Evolutionary conservation across 1,140 invertebrate species (phyloP).

Genomic region (Drosophila tsacasi): DNA sequence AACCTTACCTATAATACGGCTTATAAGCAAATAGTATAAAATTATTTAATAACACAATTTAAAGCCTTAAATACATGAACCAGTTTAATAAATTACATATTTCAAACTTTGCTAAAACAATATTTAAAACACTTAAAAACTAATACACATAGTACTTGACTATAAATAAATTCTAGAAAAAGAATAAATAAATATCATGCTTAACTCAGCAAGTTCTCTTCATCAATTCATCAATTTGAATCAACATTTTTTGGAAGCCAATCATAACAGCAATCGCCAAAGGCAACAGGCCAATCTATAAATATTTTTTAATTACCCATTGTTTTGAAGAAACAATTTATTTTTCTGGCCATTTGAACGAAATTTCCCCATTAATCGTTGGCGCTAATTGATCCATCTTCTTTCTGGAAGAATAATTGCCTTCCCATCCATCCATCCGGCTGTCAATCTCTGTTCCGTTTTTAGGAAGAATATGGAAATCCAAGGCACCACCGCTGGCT

Average conservation of each 20-base stretch:
- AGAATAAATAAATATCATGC: slow-evolving; percentile 1
- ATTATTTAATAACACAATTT: no score
- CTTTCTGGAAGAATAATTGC: slow-evolving; percentile 16
- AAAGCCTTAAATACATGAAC: neutral
- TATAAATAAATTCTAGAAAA: slow-evolving; percentile 3
- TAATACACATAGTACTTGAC: neutral
- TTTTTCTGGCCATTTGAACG: neutral
- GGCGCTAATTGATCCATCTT: slow-evolving; percentile 29
- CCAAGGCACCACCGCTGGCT: neutral
- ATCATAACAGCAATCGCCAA: slow-evolving; percentile 13
- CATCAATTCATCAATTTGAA: slow-evolving; percentile 9
- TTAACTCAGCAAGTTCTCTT: neutral
- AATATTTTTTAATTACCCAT: slow-evolving; percentile 41
- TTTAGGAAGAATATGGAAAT: slow-evolving; percentile 3
- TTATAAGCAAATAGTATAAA: no score
- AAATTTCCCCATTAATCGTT: slow-evolving; percentile 21
- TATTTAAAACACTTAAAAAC: neutral
- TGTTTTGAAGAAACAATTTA: slow-evolving; percentile 15
- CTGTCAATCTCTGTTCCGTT: slow-evolving; percentile 2
- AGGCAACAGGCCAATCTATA: slow-evolving; percentile 6
- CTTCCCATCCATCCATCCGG: slow-evolving; percentile 5
- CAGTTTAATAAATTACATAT: neutral
- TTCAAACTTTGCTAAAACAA: neutral
- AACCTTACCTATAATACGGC: no score
- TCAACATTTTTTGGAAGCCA: slow-evolving; percentile 10